Conservation (phyloP, 1,140 invertebrate genomes). For the Ceratina australensis region DNA sequence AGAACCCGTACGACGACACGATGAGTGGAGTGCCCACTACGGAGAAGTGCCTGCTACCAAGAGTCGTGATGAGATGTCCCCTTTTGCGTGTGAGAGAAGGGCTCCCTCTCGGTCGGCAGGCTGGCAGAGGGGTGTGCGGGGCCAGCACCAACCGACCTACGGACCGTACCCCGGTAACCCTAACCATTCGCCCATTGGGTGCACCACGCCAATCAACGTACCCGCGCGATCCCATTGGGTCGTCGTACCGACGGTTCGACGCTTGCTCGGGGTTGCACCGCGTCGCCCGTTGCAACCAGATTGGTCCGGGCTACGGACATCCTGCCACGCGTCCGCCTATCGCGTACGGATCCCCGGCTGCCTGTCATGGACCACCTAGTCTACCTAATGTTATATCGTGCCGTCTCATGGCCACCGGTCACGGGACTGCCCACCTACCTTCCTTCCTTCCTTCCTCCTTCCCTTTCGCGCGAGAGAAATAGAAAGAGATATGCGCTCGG, state of each 20-base stretch:
- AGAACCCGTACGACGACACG: slow-evolving; percentile 68
- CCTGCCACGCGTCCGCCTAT: slow-evolving; percentile 42
- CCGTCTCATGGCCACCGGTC: slow-evolving; percentile 31
- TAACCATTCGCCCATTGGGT: slow-evolving; percentile 66
- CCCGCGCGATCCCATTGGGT: slow-evolving; percentile 33
- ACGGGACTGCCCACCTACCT: slow-evolving; percentile 13
- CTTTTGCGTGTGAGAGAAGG: slow-evolving; percentile 77
- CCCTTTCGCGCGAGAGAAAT: background rate
- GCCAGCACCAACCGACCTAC: slow-evolving; percentile 29
- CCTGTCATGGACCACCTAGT: slow-evolving; percentile 13
- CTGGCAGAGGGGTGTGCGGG: slow-evolving; percentile 22
- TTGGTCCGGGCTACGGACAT: slow-evolving; percentile 22
- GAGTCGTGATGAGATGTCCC: slow-evolving; percentile 78
- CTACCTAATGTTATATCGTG: background rate
- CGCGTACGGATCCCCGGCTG: slow-evolving; percentile 1
- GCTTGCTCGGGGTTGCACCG: background rate
- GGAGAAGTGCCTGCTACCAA: slow-evolving; percentile 78
- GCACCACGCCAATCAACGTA: slow-evolving; percentile 55
- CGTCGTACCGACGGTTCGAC: background rate
- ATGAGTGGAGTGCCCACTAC: slow-evolving; percentile 78
- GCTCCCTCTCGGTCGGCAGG: slow-evolving; percentile 57
- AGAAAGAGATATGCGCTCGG: background rate
- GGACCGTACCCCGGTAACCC: slow-evolving; percentile 46
- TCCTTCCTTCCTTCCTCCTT: background rate
- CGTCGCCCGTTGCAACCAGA: background rate